Evolutionary conservation across 30 jellyfish, hydroid and myxozoan species (phyloP).

Genomic region (Turritopsis dohrnii): DNA sequence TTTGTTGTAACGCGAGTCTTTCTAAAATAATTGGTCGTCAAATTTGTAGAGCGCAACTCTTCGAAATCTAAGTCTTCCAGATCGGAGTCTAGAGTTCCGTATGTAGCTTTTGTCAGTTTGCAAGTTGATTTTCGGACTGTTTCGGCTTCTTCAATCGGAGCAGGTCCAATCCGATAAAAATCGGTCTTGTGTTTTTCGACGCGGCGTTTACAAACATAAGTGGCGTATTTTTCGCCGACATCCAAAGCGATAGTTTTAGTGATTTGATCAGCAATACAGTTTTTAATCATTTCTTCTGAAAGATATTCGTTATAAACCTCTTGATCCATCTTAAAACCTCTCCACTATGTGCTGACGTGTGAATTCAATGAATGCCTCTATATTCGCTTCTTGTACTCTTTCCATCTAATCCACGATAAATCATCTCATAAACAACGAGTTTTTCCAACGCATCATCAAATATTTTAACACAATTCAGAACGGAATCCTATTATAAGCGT

Average conservation of each 20-base stretch:
- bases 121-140: conserved; percentile 52
- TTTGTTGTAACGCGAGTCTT: conserved; percentile 24
- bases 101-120: conserved; percentile 57
- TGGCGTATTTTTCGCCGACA: conserved; percentile 65
- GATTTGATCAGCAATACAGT: background rate
- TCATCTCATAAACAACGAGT: background rate
- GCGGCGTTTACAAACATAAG: conserved; percentile 70
- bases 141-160: conserved; percentile 96
- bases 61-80: conserved; percentile 95
- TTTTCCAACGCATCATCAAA: background rate
- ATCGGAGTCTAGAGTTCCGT: conserved; percentile 95
- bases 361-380: too few relatives aligned
- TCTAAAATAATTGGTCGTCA: conserved; percentile 40
- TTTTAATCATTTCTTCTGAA: background rate
- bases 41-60: conserved; percentile 40
- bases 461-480: background rate
- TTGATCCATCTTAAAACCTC: background rate
- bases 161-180: conserved; percentile 91
- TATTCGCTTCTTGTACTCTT: too few relatives aligned
- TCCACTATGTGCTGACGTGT: background rate
- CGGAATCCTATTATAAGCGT: too few relatives aligned
- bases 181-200: conserved; percentile 55
- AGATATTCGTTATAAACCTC: background rate
- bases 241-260: conserved; percentile 51
- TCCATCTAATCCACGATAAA: too few relatives aligned